Conservation (phyloP, 1,140 invertebrate genomes). For the Parapsyche elsis region DNA sequence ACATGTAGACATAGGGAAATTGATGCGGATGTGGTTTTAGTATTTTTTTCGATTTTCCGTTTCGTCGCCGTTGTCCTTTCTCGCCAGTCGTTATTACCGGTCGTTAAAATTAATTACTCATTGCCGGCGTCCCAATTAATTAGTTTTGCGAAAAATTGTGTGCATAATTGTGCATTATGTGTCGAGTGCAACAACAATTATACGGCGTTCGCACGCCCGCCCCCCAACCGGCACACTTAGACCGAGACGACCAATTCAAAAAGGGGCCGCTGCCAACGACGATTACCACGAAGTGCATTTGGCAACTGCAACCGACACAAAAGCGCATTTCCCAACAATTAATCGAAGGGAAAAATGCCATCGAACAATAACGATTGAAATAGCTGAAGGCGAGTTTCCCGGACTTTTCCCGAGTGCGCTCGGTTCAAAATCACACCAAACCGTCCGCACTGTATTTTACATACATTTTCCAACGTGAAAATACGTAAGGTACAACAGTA, state of each 20-base stretch:
- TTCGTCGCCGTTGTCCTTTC: background rate
- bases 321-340: too few relatives aligned
- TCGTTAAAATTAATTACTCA: constrained; percentile 21
- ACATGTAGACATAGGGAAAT: too few relatives aligned
- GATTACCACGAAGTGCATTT: too few relatives aligned
- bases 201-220: background rate
- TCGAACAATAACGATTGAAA: background rate
- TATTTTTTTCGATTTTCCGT: background rate
- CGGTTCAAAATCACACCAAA: background rate
- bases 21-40: too few relatives aligned
- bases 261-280: too few relatives aligned
- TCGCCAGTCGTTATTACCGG: background rate
- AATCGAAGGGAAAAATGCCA: background rate
- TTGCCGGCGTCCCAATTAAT: background rate
- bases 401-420: background rate
- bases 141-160: background rate
- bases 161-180: constrained; percentile 2
- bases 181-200: background rate
- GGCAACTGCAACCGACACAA: too few relatives aligned
- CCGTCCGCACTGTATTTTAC: background rate
- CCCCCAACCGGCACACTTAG: background rate
- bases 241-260: too few relatives aligned
- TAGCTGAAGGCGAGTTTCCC: background rate
- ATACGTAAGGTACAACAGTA: too few relatives aligned
- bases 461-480: too few relatives aligned